Evolutionary conservation across 2,113 vertebrate genomes (phyloP), one percentile per base, ranked within the genome.

Genomic region (Pseudorhombus dupliciocellatus): DNA sequence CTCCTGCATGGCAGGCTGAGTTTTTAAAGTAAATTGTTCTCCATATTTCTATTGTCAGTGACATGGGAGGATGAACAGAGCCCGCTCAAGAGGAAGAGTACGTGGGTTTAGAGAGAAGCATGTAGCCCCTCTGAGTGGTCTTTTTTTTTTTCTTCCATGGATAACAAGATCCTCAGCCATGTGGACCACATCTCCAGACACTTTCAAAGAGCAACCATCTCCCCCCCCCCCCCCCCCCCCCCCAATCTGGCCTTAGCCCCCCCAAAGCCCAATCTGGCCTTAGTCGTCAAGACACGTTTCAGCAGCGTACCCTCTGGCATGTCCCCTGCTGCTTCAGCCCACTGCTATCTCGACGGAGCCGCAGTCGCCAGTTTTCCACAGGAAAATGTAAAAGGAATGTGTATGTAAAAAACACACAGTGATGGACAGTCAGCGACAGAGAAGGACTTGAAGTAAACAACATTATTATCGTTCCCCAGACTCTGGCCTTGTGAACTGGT

Each of bases 191-290:
- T 89, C 88, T 87, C 70, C 68, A 84, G 78, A 84, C 81, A 71
- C 65, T 89, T 87, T 87, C 87, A 87, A 88, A 89, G 79, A 79
- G 81, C 79, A 84, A 58, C 72, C 78, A 71, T 72, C 83, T 77
- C 70, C 68, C 68, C 66, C 46, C 66, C 40, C 59, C 24, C 61
- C 67, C 70, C 56, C n/a, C n/a, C n/a, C n/a, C n/a, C n/a, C 34
- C 79, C 81, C 81, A 87, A 87, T 87, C 85, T 89, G 74, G 84
- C 83, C 67, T 77, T 57, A 82, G 87, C 83, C 73, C 59, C 24
- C 61, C 67, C 34, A 4, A 78, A 84, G 88, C 79, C 81, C 81
- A 87, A 87, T 87, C 85, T 89, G 74, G 84, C 83, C 67, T 77
- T 57, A 82, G 87, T 84, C 73, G 66, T 85, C 82, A 85, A 87